phyloP scores from a whole-genome alignment of 1,140 invertebrate species.

The Tetranychus urticae region DNA sequence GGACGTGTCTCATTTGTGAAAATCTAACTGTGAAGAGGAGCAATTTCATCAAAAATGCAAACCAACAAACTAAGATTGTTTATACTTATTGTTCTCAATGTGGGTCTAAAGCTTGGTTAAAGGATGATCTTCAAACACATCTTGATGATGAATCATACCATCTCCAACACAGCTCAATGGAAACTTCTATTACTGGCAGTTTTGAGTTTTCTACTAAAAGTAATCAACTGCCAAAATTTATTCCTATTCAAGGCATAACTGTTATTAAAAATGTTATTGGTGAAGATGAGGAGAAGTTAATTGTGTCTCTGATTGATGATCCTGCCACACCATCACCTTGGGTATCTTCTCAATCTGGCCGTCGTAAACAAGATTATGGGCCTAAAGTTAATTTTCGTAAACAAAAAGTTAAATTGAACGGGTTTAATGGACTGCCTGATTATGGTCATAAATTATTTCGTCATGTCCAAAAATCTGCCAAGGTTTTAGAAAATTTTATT shows the following conservation, averaged over 20 bases:
- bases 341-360: slow-evolving; percentile 78
- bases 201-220: neutral
- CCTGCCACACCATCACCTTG: slow-evolving; percentile 31
- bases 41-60: slow-evolving; percentile 32
- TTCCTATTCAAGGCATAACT: slow-evolving; percentile 22
- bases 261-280: slow-evolving; percentile 42
- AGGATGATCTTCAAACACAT: slow-evolving; percentile 2
- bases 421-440: slow-evolving; percentile 65
- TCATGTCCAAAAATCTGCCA: slow-evolving; percentile 29
- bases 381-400: slow-evolving; percentile 98
- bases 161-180: too few relatives aligned
- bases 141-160: too few relatives aligned
- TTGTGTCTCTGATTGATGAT: slow-evolving; percentile 44
- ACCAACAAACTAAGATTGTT: slow-evolving; percentile 33
- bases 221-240: slow-evolving; percentile 1
- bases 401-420: slow-evolving; percentile 45
- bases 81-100: slow-evolving; percentile 12
- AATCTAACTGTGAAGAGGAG: slow-evolving; percentile 27
- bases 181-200: neutral
- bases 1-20: slow-evolving; percentile 66
- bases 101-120: slow-evolving; percentile 6
- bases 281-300: slow-evolving; percentile 35
- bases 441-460: slow-evolving; percentile 58
- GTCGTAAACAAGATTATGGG: slow-evolving; percentile 84
- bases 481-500: slow-evolving; percentile 36